phyloP scores from a whole-genome alignment of 2,888 invertebrate genomes.

The Apotomis capreana region DNA sequence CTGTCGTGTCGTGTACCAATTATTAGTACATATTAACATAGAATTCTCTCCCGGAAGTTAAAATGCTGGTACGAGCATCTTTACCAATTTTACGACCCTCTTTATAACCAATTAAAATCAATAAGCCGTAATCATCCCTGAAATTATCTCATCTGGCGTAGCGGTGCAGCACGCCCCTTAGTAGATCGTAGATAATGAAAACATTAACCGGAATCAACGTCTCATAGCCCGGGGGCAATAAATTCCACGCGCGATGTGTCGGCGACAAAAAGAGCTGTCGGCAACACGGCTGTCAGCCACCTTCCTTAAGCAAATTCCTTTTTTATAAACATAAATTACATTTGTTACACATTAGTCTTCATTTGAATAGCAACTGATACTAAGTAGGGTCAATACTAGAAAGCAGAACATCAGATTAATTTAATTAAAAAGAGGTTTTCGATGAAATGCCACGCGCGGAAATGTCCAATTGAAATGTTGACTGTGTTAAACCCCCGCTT shows the following conservation, averaged over 20 bases:
- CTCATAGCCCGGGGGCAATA: constrained; percentile 29
- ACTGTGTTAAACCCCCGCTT: constrained; percentile 20
- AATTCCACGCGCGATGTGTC: constrained; percentile 28
- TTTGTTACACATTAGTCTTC: neutral
- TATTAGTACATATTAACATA: neutral
- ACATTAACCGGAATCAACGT: constrained; percentile 52
- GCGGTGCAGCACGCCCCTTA: constrained; percentile 43
- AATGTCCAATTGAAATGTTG: neutral
- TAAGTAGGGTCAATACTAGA: neutral
- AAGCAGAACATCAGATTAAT: constrained; percentile 3
- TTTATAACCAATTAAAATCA: constrained; percentile 70
- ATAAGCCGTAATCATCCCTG: constrained; percentile 58
- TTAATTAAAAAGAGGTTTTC: constrained; percentile 6
- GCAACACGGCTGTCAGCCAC: constrained; percentile 4
- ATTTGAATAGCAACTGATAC: neutral
- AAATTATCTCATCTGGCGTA: constrained; percentile 48
- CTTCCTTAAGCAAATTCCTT: constrained; percentile 17
- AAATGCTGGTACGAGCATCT: constrained; percentile 33
- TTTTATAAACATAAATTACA: constrained; percentile 21
- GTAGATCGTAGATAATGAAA: constrained; percentile 61
- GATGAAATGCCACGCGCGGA: constrained; percentile 4
- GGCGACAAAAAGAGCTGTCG: constrained; percentile 29
- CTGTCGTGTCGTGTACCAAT: neutral
- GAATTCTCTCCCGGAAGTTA: constrained; percentile 32
- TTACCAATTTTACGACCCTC: constrained; percentile 59